These are phyloP conservation scores for Drymonia ruficornis DNA, from an alignment of 2,888 invertebrate genomes.

Conservation along the genomic window DNA sequence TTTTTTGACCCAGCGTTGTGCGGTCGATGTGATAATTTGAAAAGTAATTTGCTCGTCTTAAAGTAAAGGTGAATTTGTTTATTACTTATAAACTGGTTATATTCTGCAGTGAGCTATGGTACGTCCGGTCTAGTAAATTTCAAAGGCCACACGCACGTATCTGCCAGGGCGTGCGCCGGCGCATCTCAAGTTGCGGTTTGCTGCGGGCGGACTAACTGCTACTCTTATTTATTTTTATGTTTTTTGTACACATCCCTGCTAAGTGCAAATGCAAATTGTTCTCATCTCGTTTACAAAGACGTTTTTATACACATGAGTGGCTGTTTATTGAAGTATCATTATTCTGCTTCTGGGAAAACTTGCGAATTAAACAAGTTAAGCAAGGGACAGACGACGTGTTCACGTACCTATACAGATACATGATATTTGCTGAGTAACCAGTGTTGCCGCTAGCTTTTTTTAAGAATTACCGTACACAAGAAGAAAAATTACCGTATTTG, in stretches of 20 bases:
- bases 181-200: constrained; percentile 39
- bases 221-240: constrained; percentile 60
- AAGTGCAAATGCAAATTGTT: constrained; percentile 77
- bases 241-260: constrained; percentile 65
- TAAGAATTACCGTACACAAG: too few relatives aligned
- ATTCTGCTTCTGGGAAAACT: constrained; percentile 52
- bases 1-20: constrained; percentile 29
- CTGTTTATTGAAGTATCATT: constrained; percentile 63
- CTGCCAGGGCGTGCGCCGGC: constrained; percentile 15
- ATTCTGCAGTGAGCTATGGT: background rate
- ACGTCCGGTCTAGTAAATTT: background rate
- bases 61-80: too few relatives aligned
- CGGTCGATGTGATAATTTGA: constrained; percentile 32
- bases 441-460: too few relatives aligned
- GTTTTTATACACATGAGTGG: constrained; percentile 68
- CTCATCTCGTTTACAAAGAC: constrained; percentile 74
- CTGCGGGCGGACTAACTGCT: constrained; percentile 57
- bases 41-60: constrained; percentile 22
- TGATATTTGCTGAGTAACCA: constrained; percentile 6
- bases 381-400: constrained; percentile 21
- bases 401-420: constrained; percentile 10
- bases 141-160: constrained; percentile 11
- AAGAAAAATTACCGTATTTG: too few relatives aligned
- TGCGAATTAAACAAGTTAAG: constrained; percentile 34
- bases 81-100: background rate